These are phyloP conservation scores for Dufourea novaeangliae DNA, from an alignment of 1,140 invertebrate genomes.

Conservation along the genomic window DNA sequence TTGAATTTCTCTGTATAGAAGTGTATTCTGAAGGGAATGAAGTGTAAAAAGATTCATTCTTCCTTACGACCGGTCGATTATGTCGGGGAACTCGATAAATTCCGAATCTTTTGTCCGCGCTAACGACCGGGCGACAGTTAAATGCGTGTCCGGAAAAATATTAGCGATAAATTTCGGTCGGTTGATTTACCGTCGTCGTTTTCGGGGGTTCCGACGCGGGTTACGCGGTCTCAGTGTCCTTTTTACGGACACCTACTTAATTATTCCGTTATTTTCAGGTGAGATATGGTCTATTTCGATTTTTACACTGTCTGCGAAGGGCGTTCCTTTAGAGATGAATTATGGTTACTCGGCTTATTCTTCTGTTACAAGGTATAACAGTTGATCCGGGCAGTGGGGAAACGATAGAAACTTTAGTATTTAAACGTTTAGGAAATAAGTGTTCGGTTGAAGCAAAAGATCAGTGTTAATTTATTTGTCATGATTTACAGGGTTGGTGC, in stretches of 20 bases:
- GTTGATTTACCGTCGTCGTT: constrained; percentile 61
- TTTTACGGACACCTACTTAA: not conserved
- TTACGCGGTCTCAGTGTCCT: constrained; percentile 46
- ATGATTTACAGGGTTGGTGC: no score
- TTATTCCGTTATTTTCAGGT: not conserved
- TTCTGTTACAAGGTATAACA: no score
- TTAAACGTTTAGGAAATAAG: no score
- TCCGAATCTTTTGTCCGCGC: constrained; percentile 64
- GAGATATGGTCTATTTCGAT: not conserved
- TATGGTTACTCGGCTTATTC: no score
- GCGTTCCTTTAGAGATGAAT: not conserved
- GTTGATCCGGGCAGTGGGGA: no score
- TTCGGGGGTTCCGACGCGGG: constrained; percentile 35
- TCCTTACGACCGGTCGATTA: constrained; percentile 45
- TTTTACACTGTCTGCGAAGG: not conserved
- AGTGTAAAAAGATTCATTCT: no score
- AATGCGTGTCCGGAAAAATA: constrained; percentile 62
- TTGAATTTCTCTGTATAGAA: no score
- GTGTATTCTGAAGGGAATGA: no score
- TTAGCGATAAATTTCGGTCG: constrained; percentile 66
- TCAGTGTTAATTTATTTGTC: no score
- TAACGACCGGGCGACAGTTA: constrained; percentile 68
- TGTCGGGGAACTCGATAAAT: constrained; percentile 62
- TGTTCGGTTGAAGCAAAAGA: no score
- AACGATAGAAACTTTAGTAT: no score